Percentiles rank a stretch among this genome's conserved stretches.
phyloP scores from a whole-genome alignment of 2,113 vertebrate genomes.

The Lipotes vexillifer region DNA sequence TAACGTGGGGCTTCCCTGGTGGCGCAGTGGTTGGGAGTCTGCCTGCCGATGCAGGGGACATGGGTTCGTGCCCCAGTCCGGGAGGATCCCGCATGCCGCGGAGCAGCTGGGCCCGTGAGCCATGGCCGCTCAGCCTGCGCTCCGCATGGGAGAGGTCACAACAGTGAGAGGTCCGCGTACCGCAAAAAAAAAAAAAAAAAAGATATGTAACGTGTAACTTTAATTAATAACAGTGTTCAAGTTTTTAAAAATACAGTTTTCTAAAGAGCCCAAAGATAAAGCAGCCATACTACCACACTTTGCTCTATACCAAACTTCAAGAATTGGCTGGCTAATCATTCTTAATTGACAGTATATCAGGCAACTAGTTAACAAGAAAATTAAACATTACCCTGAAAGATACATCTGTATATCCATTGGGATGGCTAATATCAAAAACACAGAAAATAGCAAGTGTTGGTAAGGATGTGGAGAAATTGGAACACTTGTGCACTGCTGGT shows the following conservation, averaged over 20 bases:
- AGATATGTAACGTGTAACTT: background rate
- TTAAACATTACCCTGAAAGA: background rate
- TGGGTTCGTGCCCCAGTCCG: no score
- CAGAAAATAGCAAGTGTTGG: background rate
- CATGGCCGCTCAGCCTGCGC: no score
- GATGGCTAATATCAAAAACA: background rate
- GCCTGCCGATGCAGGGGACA: no score
- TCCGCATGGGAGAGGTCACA: no score
- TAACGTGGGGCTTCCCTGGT: no score
- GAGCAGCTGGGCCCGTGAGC: no score
- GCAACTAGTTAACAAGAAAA: slow-evolving; percentile 4
- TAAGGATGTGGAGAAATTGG: background rate
- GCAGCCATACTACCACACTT: background rate
- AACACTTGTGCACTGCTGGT: background rate
- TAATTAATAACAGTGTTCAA: background rate
- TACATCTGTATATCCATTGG: background rate
- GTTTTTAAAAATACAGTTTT: slow-evolving; percentile 2
- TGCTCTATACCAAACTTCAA: background rate
- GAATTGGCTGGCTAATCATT: background rate
- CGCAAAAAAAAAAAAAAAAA: no score
- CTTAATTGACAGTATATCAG: background rate
- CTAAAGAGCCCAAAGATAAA: background rate
- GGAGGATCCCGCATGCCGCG: no score
- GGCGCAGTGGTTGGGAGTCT: no score
- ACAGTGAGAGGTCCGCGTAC: no score